These are phyloP conservation scores for Lichenostomus cassidix DNA, from an alignment of 2,113 vertebrate genomes.

Conservation along the genomic window DNA sequence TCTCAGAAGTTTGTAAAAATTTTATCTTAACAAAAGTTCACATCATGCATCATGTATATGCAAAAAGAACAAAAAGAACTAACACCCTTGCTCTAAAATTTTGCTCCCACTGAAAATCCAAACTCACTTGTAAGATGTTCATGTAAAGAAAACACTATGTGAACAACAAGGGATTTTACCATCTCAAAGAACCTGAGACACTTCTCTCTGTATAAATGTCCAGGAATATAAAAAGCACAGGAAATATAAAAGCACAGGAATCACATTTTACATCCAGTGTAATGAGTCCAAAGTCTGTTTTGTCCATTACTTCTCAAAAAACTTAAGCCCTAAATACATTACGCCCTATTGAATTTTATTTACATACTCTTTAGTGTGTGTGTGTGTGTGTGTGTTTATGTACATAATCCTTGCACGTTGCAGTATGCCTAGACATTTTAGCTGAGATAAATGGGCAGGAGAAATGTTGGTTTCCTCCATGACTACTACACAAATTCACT, in stretches of 20 bases:
- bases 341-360: background rate
- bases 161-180: background rate
- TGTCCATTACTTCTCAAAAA: background rate
- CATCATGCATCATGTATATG: background rate
- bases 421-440: background rate
- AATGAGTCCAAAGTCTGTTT: background rate
- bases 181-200: background rate
- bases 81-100: background rate
- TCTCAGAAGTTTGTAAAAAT: background rate
- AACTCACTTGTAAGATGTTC: background rate
- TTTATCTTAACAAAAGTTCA: background rate
- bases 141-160: background rate
- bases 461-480: background rate
- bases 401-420: background rate
- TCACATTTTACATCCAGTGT: background rate
- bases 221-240: too few species aligned
- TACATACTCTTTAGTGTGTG: background rate
- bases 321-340: background rate
- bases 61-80: background rate
- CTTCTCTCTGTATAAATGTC: background rate
- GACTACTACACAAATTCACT: background rate
- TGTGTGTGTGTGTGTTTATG: too few species aligned
- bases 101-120: background rate
- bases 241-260: background rate
- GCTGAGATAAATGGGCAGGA: background rate